Evolutionary conservation across 2,888 invertebrate species (phyloP), one percentile per base, ranked within the genome.

Genomic region (Drosophila phalerata): DNA sequence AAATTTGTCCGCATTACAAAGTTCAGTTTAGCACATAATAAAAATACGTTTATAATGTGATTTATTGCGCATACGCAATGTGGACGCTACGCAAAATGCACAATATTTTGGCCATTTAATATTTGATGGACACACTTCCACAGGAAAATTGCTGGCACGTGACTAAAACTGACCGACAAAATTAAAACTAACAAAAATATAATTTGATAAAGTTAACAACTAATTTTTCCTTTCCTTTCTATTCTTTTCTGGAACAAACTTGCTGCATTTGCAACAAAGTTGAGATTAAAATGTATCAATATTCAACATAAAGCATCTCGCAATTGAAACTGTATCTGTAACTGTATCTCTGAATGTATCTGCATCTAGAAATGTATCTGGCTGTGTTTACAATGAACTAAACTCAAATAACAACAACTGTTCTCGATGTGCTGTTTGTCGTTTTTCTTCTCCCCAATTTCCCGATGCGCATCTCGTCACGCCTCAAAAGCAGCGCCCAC

Each of bases 331-430:
- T 58, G 17, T 38, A 57, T 25, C 40, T 63, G 47, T 25, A 28
- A 10, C 15, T 47, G 47, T 25, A 28, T 13, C 22, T 47, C 6
- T 42, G 34, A 25, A 48, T 42, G 40, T 65, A 52, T 52, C 42
- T 73, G n/a, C 19, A 38, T 34, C 25, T 37, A n/a, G 8, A n/a
- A 15, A 25, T 40, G 22, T 17, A 48, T 52, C 13, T 57, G 40
- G 34, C 4, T 57, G 47, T 48, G 22, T 22, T 19, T 58, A 67
- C 81, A 77, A 84, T 69, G 67, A 73, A 88, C 71, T 80, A 73
- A 80, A 74, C 89, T 88, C 71, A 82, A 88, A 88, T 83, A 73
- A 66, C 85, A 89, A 73, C 73, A 89, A 22, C 2, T 88, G 75
- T 72, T 69, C 58, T 43, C 28, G 34, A 15, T 61, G 42, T 49